Conservation (phyloP, 2,113 vertebrate species). For the Equus quagga region DNA sequence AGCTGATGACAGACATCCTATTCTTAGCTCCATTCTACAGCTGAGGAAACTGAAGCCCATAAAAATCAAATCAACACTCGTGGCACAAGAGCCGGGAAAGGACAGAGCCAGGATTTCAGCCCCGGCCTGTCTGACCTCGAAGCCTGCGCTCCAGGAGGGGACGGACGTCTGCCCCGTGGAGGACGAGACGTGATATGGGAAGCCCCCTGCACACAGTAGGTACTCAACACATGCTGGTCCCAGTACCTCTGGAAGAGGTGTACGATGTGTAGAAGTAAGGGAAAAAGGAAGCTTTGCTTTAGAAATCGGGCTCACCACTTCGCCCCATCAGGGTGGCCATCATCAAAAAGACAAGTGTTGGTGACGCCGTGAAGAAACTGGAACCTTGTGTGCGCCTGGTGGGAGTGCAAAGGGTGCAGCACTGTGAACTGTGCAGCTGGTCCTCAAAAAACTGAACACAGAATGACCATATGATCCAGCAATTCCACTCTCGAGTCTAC, state of each 20-base stretch:
- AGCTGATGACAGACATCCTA: not conserved
- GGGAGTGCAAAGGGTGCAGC: not conserved
- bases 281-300: not conserved
- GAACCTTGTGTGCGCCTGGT: not conserved
- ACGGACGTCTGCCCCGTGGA: not conserved
- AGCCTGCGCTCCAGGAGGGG: not conserved
- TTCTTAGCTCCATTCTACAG: not conserved
- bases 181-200: rapidly evolving
- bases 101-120: not conserved
- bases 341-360: too few species aligned
- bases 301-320: not conserved
- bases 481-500: not conserved
- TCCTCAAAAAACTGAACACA: not conserved
- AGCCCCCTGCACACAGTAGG: not conserved
- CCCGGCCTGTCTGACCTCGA: not conserved
- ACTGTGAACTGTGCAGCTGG: rapidly evolving
- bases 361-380: not conserved
- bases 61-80: not conserved
- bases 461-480: not conserved
- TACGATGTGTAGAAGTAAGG: not conserved
- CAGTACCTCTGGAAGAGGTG: not conserved
- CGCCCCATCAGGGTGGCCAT: not conserved
- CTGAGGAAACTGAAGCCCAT: not conserved
- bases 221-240: rapidly evolving
- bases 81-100: not conserved